A percentile compares a stretch with the other conserved stretches of the same genome.
Conservation (phyloP, 2,797 vertebrate genomes). For the Notolepis coatsorum region DNA sequence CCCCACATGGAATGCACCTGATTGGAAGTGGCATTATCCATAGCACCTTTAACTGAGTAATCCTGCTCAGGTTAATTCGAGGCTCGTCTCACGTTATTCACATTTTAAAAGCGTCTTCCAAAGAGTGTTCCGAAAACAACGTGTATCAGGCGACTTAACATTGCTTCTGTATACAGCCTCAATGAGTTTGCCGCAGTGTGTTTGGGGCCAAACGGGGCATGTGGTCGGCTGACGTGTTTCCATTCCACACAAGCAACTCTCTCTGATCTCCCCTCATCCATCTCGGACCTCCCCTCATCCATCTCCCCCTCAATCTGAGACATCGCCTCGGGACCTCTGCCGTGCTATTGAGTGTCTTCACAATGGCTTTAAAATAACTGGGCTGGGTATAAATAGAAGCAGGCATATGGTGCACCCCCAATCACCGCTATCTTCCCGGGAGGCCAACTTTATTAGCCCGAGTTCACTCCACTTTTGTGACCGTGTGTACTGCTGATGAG, state of each 20-base stretch:
- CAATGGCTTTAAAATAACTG: constrained; percentile 66
- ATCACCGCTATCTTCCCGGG: constrained; percentile 46
- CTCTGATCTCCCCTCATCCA: constrained; percentile 8
- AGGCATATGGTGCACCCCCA: constrained; percentile 49
- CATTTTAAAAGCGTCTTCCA: background rate
- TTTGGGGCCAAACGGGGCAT: background rate
- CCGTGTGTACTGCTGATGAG: background rate
- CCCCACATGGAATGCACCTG: no score
- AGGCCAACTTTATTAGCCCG: constrained; percentile 34
- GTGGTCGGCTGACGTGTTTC: constrained; percentile 20
- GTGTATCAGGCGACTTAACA: constrained; percentile 34
- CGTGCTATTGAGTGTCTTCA: constrained; percentile 43
- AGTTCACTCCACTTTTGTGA: constrained; percentile 28
- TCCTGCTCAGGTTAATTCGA: background rate
- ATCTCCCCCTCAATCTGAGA: constrained; percentile 62
- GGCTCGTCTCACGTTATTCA: background rate
- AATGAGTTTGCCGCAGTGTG: constrained; percentile 53
- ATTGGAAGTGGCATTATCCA: no score
- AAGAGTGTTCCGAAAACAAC: background rate
- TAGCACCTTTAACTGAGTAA: no score
- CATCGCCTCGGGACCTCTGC: constrained; percentile 50
- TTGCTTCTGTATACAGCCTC: constrained; percentile 55
- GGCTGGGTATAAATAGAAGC: constrained; percentile 63
- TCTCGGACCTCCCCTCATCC: constrained; percentile 38
- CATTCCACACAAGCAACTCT: constrained; percentile 22